Evolutionary conservation across 2,888 invertebrate species (phyloP), one percentile per base, ranked within the genome.

Genomic region (Latrodectus elegans): DNA sequence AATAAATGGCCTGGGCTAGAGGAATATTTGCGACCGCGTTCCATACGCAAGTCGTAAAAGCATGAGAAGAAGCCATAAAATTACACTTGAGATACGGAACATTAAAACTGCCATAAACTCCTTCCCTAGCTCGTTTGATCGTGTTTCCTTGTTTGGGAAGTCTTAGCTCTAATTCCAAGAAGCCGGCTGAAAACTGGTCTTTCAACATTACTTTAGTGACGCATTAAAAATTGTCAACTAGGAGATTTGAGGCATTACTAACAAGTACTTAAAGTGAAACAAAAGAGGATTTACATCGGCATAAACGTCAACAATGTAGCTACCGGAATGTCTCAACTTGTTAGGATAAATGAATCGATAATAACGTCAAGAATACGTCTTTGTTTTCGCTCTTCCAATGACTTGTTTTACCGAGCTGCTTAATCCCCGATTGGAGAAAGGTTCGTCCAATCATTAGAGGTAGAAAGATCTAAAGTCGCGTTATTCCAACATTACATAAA

Each of bases 41-140:
- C 68, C 79, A 85, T 80, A 85, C 79, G 60, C 60, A 68, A 85
- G 79, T 85, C 85, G 75, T 85, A 85, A 85, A 85, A 80, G 84
- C 79, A 55, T 15, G 52, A 51, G 74, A 22, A 75, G 81, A 86
- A 81, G 86, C 76, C 81, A 86, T 86, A 81, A 86, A 81, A 81
- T 86, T 86, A 86, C 80, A 80, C 86, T 86, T 76, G 76, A 76
- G 81, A 72, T 76, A 75, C 76, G 81, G 76, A 81, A 86, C 86
- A 86, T 86, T 86, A 86, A 86, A 86, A 86, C 65, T 86, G 67
- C 76, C 76, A 81, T 86, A 86, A 86, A 86, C 81, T 75, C 81
- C 76, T 86, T 86, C 51, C 79, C 79, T 51, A 79, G 79, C 79
- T 79, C 85, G 79, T 79, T 79, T 85, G 85, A 75, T 79, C 80